Conservation (phyloP, 2,888 invertebrate species). For the Thelaira solivaga region DNA sequence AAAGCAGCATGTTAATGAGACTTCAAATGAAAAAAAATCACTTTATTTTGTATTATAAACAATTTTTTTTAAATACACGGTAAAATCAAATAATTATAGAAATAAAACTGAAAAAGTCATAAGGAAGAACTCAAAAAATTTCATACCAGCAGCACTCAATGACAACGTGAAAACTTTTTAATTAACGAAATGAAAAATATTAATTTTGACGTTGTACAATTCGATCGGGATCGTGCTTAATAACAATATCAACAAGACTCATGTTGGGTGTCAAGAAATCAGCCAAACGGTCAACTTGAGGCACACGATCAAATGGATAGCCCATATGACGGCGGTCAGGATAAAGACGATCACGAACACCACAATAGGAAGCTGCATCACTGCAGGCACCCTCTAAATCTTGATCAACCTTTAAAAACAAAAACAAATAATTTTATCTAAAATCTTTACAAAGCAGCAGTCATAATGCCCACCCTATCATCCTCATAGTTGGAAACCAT, state of each 20-base stretch:
- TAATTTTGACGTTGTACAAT: conserved; percentile 15
- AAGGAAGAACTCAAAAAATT: neutral
- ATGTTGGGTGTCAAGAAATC: conserved; percentile 88
- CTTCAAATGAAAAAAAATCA: too few species aligned
- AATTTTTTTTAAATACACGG: too few species aligned
- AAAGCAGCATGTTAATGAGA: too few species aligned
- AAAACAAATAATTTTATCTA: neutral
- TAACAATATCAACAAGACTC: conserved; percentile 80
- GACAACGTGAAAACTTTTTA: neutral
- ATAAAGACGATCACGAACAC: conserved; percentile 85
- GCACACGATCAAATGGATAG: conserved; percentile 90
- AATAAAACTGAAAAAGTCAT: neutral
- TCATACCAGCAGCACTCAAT: neutral
- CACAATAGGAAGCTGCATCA: conserved; percentile 88
- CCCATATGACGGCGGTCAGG: conserved; percentile 91
- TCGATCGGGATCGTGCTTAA: conserved; percentile 78
- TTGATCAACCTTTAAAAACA: conserved; percentile 72
- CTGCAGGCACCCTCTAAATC: conserved; percentile 80
- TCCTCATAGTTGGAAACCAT: conserved; percentile 87
- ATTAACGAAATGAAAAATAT: neutral
- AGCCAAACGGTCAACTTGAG: conserved; percentile 80
- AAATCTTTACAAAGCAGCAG: neutral
- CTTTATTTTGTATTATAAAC: too few species aligned
- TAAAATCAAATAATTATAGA: too few species aligned
- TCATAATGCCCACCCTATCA: conserved; percentile 77